Evolutionary conservation across 2,797 vertebrate species (phyloP), one percentile per base, ranked within the genome.

Genomic region (Enteromius fasciolatus): DNA sequence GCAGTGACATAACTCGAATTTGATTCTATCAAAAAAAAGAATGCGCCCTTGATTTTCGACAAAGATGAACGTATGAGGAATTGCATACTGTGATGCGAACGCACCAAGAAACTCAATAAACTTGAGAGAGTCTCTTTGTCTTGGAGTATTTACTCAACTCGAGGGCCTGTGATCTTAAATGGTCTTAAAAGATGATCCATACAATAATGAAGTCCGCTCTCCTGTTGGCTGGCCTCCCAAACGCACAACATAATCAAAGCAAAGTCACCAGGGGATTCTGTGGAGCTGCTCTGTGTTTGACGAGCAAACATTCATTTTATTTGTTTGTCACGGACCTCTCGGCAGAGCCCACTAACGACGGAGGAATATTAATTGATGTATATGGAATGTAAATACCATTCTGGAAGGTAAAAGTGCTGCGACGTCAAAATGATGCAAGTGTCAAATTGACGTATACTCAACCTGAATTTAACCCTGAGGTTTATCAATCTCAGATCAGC

Each of bases 161-260:
- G 63, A 61, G 93, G 89, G 66, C 86, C 73, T 88, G 85, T 94
- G 94, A 95, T 94, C 92, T 92, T 95, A 94, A 94, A 92, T 73
- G 92, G 90, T 93, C 91, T 93, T 93, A 94, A 94, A 94, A 94
- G 94, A 95, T 94, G 93, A 95, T 95, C 94, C 93, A 95, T 95
- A 94, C 89, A 84, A 92, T 95, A 94, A 95, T 95, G 93, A 93
- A 94, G 93, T 91, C 88, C 84, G 86, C 88, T 88, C 87, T 85
- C 86, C 83, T 50, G 78, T 88, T 94, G 94, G 93, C 92, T 83
- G 1, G 14, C 15, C 18, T 93, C 94, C 94, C 88, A 52, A 90
- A 90, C 20, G 82, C 52, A 54, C 83, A 89, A 93, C 91, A 92
- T 90, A 90, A 93, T 94, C 91, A 92, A 92, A 88, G 86, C 25